These are phyloP conservation scores for Linepithema humile DNA, from an alignment of 1,140 invertebrate genomes.

Conservation along the genomic window DNA sequence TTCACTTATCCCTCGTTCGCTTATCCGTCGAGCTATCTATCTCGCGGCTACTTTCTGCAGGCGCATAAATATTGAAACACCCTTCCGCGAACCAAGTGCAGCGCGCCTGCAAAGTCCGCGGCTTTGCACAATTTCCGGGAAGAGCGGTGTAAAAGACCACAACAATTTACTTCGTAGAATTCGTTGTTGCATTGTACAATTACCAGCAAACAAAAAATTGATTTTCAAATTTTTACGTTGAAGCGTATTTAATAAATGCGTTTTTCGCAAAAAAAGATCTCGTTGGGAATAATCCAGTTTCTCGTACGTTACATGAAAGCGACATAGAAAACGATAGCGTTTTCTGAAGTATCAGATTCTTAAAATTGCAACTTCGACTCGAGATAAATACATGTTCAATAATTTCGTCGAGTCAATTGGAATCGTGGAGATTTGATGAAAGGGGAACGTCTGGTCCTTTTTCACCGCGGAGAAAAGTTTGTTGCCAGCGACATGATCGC, in stretches of 20 bases:
- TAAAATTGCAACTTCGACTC: neutral
- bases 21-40: conserved; percentile 53
- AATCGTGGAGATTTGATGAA: neutral
- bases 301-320: neutral
- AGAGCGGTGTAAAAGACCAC: conserved; percentile 29
- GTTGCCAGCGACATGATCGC: conserved; percentile 33
- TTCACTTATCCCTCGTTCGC: conserved; percentile 26
- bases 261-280: neutral
- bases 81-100: conserved; percentile 60
- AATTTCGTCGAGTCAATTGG: neutral
- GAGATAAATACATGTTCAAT: neutral
- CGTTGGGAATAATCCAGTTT: neutral
- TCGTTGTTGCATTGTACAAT: neutral
- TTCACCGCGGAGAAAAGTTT: conserved; percentile 19
- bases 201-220: neutral
- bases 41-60: conserved; percentile 30
- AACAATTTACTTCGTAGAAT: conserved; percentile 23
- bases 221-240: neutral
- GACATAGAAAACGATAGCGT: too few species aligned
- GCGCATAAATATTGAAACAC: conserved; percentile 66
- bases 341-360: neutral
- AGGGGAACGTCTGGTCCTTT: neutral
- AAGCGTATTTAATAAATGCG: neutral
- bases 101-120: conserved; percentile 37
- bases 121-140: conserved; percentile 30